Evolutionary conservation across 2,797 vertebrate species (phyloP), one percentile per base, ranked within the genome.

Genomic region (Mormyrops boulengeri): DNA sequence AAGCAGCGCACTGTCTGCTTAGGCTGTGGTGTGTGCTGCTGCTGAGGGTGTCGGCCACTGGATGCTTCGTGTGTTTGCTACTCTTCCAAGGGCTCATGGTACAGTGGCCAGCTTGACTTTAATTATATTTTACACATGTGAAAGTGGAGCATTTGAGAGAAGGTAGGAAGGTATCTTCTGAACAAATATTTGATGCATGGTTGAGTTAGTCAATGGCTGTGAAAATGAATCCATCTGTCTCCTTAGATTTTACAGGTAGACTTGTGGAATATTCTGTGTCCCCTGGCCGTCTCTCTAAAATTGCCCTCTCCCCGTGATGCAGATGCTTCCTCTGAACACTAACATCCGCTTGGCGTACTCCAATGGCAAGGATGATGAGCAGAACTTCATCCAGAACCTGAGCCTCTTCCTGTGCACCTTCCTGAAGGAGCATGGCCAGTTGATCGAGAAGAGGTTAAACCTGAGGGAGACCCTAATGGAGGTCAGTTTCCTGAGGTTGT

Each of bases 321-420:
- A 99, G 98, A 99, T 99, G 98, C 96, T 99, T 94, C 98, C 98
- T 89, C 95, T 99, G 93, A 99, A 99, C 94, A 99, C 98, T 2
- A 99, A 99, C 93, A 99, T 99, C 93, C 94, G 98, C 90, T 93
- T 99, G 94, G 98, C 98, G 0, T 99, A 99, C 87, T 95, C 98
- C 17, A 99, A 99, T 90, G 98, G 98, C 87, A 99, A 99, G 93
- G 98, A 99, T 89, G 98, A 99, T 89, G 98, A 99, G 90, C 98
- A 99, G 95, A 99, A 99, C 93, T 99, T 99, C 92, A 99, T 99
- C 93, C 98, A 99, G 95, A 99, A 99, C 92, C 97, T 99, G 91
- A 99, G 98, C 91, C 94, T 99, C 92, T 99, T 99, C 95, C 97
- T 99, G 90, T 99, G 98, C 95, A 99, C 98, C 0, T 99, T 99